These are phyloP conservation scores for Tinamus guttatus DNA, from an alignment of 2,113 vertebrate species.

Conservation along the genomic window DNA sequence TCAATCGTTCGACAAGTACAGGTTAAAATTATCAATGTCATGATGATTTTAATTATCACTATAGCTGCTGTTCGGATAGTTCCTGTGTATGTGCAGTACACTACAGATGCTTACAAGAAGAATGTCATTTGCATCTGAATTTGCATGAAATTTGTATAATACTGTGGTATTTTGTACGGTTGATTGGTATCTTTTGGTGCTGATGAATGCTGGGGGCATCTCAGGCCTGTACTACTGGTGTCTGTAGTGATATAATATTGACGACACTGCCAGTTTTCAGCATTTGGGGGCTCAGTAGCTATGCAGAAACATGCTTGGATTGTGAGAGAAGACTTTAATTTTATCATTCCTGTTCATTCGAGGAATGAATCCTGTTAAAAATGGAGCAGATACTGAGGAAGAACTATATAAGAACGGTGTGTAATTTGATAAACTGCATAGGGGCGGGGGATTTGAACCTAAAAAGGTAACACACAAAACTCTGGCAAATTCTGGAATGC, in stretches of 20 bases:
- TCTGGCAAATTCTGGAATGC: not conserved
- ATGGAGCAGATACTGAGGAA: not conserved
- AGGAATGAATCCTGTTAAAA: not conserved
- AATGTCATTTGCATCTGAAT: not conserved
- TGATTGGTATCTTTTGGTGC: not conserved
- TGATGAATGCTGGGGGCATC: not conserved
- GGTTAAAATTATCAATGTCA: conserved; percentile 40
- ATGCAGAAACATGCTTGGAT: not conserved
- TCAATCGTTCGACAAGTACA: conserved; percentile 69
- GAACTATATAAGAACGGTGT: not conserved
- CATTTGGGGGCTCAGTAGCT: not conserved
- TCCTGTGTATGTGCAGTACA: not conserved
- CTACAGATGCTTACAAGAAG: not conserved
- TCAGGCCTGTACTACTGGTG: not conserved
- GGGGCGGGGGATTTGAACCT: not conserved
- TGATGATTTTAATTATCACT: not conserved
- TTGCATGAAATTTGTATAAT: not conserved
- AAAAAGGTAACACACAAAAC: not conserved
- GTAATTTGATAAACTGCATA: not conserved
- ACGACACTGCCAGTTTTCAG: not conserved
- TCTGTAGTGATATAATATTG: not conserved
- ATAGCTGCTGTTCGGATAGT: not conserved
- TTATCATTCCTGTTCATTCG: not conserved
- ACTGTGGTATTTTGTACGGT: not conserved
- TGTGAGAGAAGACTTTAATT: not conserved